phyloP scores from a whole-genome alignment of 2,113 vertebrate genomes.

The Porphyrio hochstetteri region DNA sequence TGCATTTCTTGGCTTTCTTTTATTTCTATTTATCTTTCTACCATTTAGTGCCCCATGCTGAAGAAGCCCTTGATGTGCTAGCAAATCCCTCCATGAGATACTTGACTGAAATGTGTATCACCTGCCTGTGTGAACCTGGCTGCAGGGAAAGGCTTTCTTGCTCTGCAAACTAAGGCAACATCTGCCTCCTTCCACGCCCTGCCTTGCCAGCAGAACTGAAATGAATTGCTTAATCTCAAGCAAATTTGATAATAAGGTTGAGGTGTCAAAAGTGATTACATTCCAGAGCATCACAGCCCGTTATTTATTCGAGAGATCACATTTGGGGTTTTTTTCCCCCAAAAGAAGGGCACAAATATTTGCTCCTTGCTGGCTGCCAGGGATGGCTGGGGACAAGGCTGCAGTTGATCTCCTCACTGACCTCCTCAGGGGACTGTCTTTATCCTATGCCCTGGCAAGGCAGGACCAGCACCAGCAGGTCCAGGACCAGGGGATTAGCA shows the following conservation, averaged over 20 bases:
- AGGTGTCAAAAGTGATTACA: not conserved
- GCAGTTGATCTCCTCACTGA: not conserved
- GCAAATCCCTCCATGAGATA: not conserved
- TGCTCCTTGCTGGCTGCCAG: not conserved
- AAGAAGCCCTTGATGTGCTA: not conserved
- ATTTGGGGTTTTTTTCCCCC: not conserved
- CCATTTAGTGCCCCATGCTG: accelerated
- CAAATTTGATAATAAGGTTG: not conserved
- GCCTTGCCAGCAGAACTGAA: not conserved
- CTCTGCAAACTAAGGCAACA: not conserved
- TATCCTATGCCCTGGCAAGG: not conserved
- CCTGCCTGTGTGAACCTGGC: not conserved
- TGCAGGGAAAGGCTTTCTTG: not conserved
- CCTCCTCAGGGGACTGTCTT: not conserved
- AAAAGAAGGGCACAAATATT: not conserved
- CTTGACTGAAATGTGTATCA: not conserved
- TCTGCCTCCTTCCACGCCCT: not conserved
- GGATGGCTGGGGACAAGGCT: not conserved
- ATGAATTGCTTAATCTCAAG: not conserved
- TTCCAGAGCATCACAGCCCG: not conserved
- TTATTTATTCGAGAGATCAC: not conserved
- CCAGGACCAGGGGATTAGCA: no score
- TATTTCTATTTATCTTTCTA: not conserved
- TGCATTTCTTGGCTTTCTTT: not conserved
- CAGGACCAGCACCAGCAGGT: not conserved